Evolutionary conservation across 1,140 invertebrate species (phyloP), one percentile per base, ranked within the genome.

Genomic region (Semibalanus balanoides): DNA sequence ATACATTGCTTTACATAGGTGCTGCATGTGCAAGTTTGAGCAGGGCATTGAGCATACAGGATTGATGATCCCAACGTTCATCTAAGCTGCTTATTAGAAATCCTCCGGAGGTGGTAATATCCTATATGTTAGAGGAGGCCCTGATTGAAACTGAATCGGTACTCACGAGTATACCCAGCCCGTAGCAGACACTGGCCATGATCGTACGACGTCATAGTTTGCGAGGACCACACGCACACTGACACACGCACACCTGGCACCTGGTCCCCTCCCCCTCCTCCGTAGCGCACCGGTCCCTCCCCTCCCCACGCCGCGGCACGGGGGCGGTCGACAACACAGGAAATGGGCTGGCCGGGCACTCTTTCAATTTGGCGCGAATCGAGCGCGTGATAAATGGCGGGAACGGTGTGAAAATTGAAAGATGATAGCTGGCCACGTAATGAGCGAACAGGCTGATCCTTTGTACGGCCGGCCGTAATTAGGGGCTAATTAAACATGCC

Each of bases 331-430:
- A 64, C 51, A 64, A 64, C 51, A 64, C 51, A 14, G 51, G 51
- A 64, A 64, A 64, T 64, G 51, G 51, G 51, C 1, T 19, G 14
- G 14, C 14, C 22, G 14, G 14, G 11, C 51, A 64, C 51, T 64
- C 51, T 64, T 64, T 64, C 51, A 64, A 64, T 64, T 64, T 64
- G 51, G 51, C 51, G 51, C 51, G 51, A 64, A 64, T 64, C 51
- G 51, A 19, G 51, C 51, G 51, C 51, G 51, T 64, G 51, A 64
- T 64, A 64, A 64, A 64, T 64, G 51, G 51, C 51, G 51, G 11
- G 51, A 64, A 64, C 51, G 51, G 51, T 64, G 51, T 64, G 51
- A 64, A 64, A 64, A 64, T 64, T 64, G 51, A 64, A 64, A 64
- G 51, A 64, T 64, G 51, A 64, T 64, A 64, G 51, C 51, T 64